Percentiles rank a stretch among this genome's conserved stretches.
phyloP scores from a whole-genome alignment of 2,797 vertebrate species.

The Limosa lapponica region DNA sequence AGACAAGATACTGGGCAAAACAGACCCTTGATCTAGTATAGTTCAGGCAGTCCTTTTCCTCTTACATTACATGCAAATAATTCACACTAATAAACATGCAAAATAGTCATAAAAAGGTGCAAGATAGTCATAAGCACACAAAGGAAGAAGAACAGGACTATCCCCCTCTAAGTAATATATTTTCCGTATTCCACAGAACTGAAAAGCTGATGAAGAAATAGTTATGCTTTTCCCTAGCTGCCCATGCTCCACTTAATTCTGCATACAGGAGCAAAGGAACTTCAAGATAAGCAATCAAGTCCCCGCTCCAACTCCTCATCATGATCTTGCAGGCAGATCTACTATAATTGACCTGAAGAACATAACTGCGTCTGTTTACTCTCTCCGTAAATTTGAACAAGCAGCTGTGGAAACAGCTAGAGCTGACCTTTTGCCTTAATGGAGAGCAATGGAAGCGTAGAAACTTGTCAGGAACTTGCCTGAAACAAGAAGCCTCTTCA shows the following conservation, averaged over 20 bases:
- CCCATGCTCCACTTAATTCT: background rate
- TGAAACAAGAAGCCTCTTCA: background rate
- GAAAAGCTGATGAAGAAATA: background rate
- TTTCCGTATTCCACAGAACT: background rate
- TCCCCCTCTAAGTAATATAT: background rate
- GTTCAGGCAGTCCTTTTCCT: background rate
- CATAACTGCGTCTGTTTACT: background rate
- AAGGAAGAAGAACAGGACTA: background rate
- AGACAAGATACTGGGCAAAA: background rate
- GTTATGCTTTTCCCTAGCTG: background rate
- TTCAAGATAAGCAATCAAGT: background rate
- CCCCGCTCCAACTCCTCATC: background rate
- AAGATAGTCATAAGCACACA: background rate
- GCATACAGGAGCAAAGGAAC: background rate
- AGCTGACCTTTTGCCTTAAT: background rate
- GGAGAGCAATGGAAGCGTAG: background rate
- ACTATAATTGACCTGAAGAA: background rate
- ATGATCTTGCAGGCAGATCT: background rate
- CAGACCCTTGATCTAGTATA: background rate
- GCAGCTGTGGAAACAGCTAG: background rate
- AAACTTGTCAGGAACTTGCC: background rate
- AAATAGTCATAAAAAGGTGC: background rate
- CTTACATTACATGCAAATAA: background rate
- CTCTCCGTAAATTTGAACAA: background rate
- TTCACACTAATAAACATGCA: background rate